Evolutionary conservation across 2,113 vertebrate genomes (phyloP), one percentile per base, ranked within the genome.

Genomic region (Fregetta grallaria): DNA sequence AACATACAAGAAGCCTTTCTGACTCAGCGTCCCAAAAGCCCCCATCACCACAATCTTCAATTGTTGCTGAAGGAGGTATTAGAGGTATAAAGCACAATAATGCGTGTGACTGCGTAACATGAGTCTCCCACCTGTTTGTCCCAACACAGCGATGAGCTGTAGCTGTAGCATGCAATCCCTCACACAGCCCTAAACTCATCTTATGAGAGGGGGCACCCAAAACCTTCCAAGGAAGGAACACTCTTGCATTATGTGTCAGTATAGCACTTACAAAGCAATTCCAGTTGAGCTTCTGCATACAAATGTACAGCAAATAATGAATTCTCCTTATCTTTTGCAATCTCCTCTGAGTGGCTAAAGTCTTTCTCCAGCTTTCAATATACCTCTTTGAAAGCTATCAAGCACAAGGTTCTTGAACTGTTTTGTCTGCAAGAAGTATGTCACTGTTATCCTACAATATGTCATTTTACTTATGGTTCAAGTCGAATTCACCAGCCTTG

Each of bases 101-200:
- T 8, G 11, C 9, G 11, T 53, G 50, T n/a, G 40, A 52, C 44
- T 42, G 16, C 16, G 4, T 45, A 65, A 30, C 52, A 38, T 30
- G 65, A 58, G 18, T 12, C 38, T 65, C 49, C 36, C 32, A 34
- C n/a, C 15, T 50, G 0, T 10, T 8, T 53, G 47, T 23, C 50
- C 49, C 52, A 47, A 11, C 15, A 47, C 15, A 65, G n/a, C 1
- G 4, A 65, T 7, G 36, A 74, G 68, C 38, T 62, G 16, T 34
- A 65, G 36, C 26, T 1, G 1, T 1, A 50, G 7, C 1, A 9
- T 6, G 25, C 21, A 30, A n/a, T 13, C 36, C 50, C 25, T 53
- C 63, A 50, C 18, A 61, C 0, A 45, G 84, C 29, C 76, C 45
- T 71, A 40, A 52, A 83, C 9, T n/a, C 34, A 30, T 29, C 16